Conservation (phyloP, 2,797 vertebrate species). For the Tenualosa ilisha region DNA sequence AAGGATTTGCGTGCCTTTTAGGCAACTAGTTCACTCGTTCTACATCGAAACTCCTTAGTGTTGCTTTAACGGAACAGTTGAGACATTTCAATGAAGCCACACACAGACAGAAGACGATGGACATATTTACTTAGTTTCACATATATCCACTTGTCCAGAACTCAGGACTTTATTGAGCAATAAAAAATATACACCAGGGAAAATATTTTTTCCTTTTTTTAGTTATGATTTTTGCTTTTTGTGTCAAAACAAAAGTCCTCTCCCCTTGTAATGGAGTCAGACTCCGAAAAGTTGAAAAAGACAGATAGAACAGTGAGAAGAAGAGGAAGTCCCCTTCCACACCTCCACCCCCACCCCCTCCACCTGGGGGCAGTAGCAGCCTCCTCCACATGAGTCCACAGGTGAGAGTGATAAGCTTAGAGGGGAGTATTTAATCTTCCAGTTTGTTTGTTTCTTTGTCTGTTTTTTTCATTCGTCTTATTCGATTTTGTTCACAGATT, state of each 20-base stretch:
- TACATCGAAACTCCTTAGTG: too few relatives aligned
- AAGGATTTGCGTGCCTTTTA: too few relatives aligned
- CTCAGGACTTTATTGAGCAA: constrained; percentile 91
- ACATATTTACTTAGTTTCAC: constrained; percentile 61
- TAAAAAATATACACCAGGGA: constrained; percentile 98
- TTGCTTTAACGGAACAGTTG: background rate
- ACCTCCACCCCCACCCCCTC: background rate
- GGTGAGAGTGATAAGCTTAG: constrained; percentile 51
- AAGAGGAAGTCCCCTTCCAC: constrained; percentile 50
- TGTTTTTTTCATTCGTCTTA: constrained; percentile 51
- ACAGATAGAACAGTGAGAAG: constrained; percentile 58
- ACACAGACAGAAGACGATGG: background rate
- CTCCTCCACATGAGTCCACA: constrained; percentile 74
- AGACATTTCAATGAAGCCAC: background rate
- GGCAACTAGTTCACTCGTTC: too few relatives aligned
- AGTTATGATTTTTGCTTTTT: constrained; percentile 51
- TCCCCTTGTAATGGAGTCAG: constrained; percentile 51
- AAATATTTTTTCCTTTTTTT: constrained; percentile 82
- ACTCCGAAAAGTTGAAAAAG: constrained; percentile 78
- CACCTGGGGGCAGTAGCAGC: background rate
- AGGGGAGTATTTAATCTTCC: background rate
- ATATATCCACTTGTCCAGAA: constrained; percentile 83
- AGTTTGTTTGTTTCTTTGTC: constrained; percentile 50
- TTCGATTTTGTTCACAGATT: constrained; percentile 42
- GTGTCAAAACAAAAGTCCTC: constrained; percentile 78